Conservation (phyloP, 1,140 invertebrate genomes). For the Ips typographus region DNA sequence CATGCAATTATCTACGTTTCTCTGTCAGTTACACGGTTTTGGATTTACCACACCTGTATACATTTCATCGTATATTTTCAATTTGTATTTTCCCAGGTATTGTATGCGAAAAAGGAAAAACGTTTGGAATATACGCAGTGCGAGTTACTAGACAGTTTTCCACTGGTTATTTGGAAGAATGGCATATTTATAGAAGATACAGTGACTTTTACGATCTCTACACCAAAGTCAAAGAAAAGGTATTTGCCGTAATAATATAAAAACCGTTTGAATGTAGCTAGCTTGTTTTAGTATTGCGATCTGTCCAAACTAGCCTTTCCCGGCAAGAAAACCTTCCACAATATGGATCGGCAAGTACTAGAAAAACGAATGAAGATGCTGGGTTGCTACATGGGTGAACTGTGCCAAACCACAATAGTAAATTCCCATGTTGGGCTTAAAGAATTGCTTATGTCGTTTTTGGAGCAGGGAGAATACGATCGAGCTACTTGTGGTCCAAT, state of each 20-base stretch:
- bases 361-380: constrained; percentile 84
- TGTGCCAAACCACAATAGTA: constrained; percentile 65
- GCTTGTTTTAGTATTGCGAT: constrained; percentile 68
- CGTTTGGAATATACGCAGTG: constrained; percentile 89
- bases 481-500: constrained; percentile 63
- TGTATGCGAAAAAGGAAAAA: constrained; percentile 75
- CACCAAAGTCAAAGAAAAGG: constrained; percentile 73
- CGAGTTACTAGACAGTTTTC: constrained; percentile 70
- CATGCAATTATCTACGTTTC: too few species aligned
- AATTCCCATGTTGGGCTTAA: constrained; percentile 66
- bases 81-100: constrained; percentile 57
- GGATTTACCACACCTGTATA: too few species aligned
- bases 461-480: constrained; percentile 80
- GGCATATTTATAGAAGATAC: constrained; percentile 82
- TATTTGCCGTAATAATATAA: constrained; percentile 39
- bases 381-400: constrained; percentile 77
- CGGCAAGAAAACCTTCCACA: constrained; percentile 92
- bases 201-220: constrained; percentile 91
- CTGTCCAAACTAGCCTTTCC: constrained; percentile 81
- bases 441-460: constrained; percentile 71
- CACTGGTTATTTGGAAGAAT: constrained; percentile 68
- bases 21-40: too few species aligned
- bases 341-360: constrained; percentile 83
- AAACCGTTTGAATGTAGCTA: background rate
- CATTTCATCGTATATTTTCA: background rate